Evolutionary conservation across 2,797 vertebrate species (phyloP).

Genomic region (Alauda arvensis): DNA sequence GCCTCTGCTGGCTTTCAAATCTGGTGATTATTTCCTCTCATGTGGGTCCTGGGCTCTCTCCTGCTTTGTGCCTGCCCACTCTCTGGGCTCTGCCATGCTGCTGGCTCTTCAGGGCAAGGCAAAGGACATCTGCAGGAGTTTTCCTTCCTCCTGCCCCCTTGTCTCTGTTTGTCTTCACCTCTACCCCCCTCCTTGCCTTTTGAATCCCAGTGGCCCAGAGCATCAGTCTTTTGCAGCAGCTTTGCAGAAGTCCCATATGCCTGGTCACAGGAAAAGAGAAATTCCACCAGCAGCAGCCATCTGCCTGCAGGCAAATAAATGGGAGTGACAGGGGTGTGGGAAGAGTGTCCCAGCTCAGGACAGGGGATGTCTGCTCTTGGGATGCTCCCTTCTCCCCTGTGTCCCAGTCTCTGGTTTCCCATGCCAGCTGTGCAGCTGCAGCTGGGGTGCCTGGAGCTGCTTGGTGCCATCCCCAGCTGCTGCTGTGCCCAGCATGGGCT

Average conservation of each 20-base stretch:
- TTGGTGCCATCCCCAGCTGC: not conserved
- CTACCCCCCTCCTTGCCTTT: not conserved
- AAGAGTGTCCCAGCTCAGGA: accelerated
- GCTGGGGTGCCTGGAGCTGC: not conserved
- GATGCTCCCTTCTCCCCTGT: not conserved
- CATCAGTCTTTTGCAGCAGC: not conserved
- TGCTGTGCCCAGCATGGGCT: not conserved
- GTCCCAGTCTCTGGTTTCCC: not conserved
- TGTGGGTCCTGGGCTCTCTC: not conserved
- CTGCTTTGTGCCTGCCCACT: not conserved
- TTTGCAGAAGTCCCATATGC: not conserved
- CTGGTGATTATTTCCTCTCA: not conserved
- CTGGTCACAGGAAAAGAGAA: not conserved
- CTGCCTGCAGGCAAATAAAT: not conserved
- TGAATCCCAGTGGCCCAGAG: not conserved
- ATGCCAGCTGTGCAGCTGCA: constrained; percentile 2
- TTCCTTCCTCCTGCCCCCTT: not conserved
- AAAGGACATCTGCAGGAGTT: not conserved
- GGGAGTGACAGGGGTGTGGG: not conserved
- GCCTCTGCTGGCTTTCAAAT: not conserved
- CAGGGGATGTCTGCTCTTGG: not conserved
- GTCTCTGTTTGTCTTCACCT: not conserved
- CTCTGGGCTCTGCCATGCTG: not conserved
- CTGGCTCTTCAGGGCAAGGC: not conserved
- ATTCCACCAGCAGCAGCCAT: not conserved